Evolutionary conservation across 1,140 invertebrate genomes (phyloP).

Genomic region (Psix sp.): DNA sequence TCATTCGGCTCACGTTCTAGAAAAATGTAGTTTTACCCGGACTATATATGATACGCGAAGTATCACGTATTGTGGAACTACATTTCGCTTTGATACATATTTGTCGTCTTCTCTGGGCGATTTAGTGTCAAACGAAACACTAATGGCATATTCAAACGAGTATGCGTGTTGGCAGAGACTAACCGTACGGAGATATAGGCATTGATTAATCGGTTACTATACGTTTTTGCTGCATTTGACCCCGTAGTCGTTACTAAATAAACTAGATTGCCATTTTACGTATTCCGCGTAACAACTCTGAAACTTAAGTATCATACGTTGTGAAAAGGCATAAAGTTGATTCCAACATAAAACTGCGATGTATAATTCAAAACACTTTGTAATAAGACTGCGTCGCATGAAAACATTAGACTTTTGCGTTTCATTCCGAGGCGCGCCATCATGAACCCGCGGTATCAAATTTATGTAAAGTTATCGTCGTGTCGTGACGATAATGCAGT

Average conservation of each 20-base stretch:
- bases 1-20: conserved; percentile 45
- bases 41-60: conserved; percentile 39
- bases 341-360: conserved; percentile 42
- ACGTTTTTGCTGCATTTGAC: conserved; percentile 54
- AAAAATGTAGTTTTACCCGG: conserved; percentile 34
- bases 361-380: conserved; percentile 50
- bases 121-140: conserved; percentile 36
- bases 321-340: conserved; percentile 43
- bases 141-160: conserved; percentile 44
- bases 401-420: conserved; percentile 24
- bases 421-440: conserved; percentile 17
- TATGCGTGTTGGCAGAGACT: conserved; percentile 41
- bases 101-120: conserved; percentile 45
- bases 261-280: conserved; percentile 51
- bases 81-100: conserved; percentile 51
- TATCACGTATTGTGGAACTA: conserved; percentile 43
- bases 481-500: not conserved
- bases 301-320: conserved; percentile 50
- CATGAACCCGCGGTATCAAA: conserved; percentile 1
- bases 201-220: conserved; percentile 58
- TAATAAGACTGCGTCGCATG: conserved; percentile 43
- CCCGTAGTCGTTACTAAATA: conserved; percentile 48
- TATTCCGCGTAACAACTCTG: conserved; percentile 31
- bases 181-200: conserved; percentile 49
- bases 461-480: not conserved